Base-by-base conservation (phyloP, 2,797 vertebrate genomes). In the Peromyscus nudipes region DNA sequence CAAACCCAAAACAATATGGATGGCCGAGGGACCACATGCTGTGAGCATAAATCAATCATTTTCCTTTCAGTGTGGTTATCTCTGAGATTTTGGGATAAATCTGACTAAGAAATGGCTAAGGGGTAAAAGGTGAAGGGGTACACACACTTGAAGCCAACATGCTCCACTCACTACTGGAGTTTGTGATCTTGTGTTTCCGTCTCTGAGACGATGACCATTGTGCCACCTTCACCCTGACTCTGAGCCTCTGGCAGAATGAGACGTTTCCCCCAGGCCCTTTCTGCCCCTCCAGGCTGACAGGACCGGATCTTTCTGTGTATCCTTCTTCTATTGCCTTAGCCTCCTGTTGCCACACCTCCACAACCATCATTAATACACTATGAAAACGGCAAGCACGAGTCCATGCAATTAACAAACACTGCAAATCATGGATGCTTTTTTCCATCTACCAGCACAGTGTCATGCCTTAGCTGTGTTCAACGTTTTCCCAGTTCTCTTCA, bases 51-150 rank as follows among this genome's bases (percentile, higher is more conserved):
- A 76, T 40, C 57, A 34, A 31, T 11, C 31, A 73, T 65, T 43
- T 52, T 31, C 23, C n/a, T 40, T 65, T 65, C n/a, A 43, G 29
- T 14, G 7, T 64, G 55, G 27, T 67, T 52, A 17, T 67, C 71
- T 76, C 52, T 9, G 69, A 40, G n/a, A 55, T 76, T 29, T 57
- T 84, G 12, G 7, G 23, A 4, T 49, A 76, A 67, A 83, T n/a
- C 55, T 71, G 64, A 37, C 37, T 73, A 75, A 65, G 52, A 55
- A 37, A 29, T 43, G 29, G 80, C 34, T 71, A 34, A 73, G 14
- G 4, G 1, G 0, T 34, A 6, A 16, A 8, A 6, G 4, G 0
- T 0, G 6, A 77, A 64, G 11, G 19, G 7, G 1, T 52, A 43
- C 14, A 60, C 27, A 52, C 73, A 40, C 55, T 52, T 69, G 62